Evolutionary conservation across 2,797 vertebrate genomes (phyloP).

Genomic region (Cryptoblepharus egeriae): DNA sequence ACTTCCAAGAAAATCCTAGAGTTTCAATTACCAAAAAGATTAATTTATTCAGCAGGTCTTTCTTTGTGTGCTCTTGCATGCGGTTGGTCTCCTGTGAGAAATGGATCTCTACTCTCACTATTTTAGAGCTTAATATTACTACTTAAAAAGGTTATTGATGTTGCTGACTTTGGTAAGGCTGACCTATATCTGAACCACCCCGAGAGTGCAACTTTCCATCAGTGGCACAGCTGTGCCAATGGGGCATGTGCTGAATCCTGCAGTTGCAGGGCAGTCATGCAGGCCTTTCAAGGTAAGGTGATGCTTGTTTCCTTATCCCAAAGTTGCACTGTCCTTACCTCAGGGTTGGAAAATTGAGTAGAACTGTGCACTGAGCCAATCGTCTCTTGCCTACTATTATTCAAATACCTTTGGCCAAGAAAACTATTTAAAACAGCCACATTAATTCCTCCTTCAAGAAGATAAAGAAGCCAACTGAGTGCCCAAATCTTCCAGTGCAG

Average conservation of each 20-base stretch:
- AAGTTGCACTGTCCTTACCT: no score
- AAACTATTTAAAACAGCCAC: background rate
- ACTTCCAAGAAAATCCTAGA: background rate
- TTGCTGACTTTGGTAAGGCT: constrained; percentile 13
- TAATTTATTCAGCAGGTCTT: constrained; percentile 1
- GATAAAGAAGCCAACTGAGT: background rate
- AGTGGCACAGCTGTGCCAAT: no score
- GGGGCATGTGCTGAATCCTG: no score
- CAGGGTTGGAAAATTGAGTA: no score
- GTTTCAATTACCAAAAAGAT: background rate
- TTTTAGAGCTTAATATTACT: background rate
- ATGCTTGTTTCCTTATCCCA: no score
- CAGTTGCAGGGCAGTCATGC: no score
- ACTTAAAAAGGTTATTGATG: constrained; percentile 12
- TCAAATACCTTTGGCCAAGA: background rate
- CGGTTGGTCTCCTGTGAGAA: background rate
- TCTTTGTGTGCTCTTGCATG: background rate
- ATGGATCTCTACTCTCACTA: background rate
- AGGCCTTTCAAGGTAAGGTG: no score
- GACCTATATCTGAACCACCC: constrained; percentile 13
- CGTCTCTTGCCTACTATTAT: background rate
- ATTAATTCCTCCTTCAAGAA: background rate
- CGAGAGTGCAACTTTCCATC: no score
- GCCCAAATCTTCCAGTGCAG: no score
- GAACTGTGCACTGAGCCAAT: background rate